Evolutionary conservation across 1,140 invertebrate species (phyloP).

Genomic region (Zaprionus kolodkinae): DNA sequence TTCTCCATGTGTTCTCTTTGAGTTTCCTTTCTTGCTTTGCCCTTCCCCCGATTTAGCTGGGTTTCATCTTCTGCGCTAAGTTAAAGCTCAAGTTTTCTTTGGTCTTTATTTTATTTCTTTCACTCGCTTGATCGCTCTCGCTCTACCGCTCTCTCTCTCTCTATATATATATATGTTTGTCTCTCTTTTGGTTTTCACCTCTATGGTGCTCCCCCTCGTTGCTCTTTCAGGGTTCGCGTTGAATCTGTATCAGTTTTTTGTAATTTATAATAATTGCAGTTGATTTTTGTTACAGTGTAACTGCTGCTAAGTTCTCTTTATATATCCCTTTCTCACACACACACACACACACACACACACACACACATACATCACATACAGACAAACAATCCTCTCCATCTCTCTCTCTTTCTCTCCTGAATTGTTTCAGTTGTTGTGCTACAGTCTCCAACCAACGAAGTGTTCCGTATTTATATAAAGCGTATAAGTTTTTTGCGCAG

Average conservation of each 20-base stretch:
- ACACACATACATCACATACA: constrained; percentile 12
- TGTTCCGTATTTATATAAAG: constrained; percentile 46
- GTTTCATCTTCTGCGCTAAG: neutral
- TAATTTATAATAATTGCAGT: constrained; percentile 37
- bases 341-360: constrained; percentile 17
- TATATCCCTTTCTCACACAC: constrained; percentile 10
- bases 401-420: constrained; percentile 16
- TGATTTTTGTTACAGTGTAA: constrained; percentile 43
- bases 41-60: neutral
- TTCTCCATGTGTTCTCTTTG: neutral
- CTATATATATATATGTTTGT: too few species aligned
- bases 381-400: constrained; percentile 2
- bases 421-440: constrained; percentile 56
- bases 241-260: constrained; percentile 28
- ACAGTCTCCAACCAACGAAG: constrained; percentile 52
- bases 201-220: neutral
- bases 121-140: constrained; percentile 7
- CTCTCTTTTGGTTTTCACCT: constrained; percentile 23
- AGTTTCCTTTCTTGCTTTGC: neutral
- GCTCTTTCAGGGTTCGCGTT: constrained; percentile 27
- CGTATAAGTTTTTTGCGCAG: constrained; percentile 37
- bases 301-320: constrained; percentile 12
- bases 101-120: neutral
- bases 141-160: neutral
- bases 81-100: neutral